These are phyloP conservation scores for Cavia porcellus DNA, from an alignment of 2,113 vertebrate species.

Conservation along the genomic window DNA sequence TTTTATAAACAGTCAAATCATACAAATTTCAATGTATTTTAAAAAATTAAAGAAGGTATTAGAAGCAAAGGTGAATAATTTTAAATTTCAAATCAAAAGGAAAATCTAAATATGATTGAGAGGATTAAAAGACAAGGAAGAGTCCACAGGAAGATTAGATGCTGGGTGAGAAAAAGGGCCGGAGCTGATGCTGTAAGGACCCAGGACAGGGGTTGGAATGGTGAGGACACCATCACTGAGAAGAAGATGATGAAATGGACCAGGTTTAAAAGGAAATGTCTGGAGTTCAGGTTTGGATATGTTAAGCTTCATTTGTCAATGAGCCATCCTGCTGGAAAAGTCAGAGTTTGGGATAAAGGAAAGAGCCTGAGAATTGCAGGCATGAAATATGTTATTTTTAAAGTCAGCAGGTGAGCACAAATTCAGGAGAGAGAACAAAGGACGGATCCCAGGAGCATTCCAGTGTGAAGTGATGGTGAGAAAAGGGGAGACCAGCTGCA, in stretches of 20 bases:
- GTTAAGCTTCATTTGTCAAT: background rate
- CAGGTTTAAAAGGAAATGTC: background rate
- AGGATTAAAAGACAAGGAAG: background rate
- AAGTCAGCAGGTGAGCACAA: background rate
- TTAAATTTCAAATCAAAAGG: background rate
- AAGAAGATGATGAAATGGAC: background rate
- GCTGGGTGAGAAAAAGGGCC: background rate
- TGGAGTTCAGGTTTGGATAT: background rate
- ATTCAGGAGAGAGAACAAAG: background rate
- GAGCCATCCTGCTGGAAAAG: background rate
- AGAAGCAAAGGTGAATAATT: background rate
- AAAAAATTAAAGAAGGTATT: slow-evolving; percentile 19
- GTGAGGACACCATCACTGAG: background rate
- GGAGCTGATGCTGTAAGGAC: background rate
- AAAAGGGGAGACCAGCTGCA: background rate
- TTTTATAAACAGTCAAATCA: background rate
- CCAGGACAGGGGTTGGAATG: background rate
- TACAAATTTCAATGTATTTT: background rate
- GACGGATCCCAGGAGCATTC: background rate
- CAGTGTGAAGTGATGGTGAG: background rate
- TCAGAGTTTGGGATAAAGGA: background rate
- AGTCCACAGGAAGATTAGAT: background rate
- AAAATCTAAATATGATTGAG: background rate
- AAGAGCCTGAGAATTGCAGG: background rate
- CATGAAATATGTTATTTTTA: background rate